Percentiles rank a stretch among this genome's conserved stretches.
Conservation (phyloP, 2,113 vertebrate species). For the Ochotona curzoniae region DNA sequence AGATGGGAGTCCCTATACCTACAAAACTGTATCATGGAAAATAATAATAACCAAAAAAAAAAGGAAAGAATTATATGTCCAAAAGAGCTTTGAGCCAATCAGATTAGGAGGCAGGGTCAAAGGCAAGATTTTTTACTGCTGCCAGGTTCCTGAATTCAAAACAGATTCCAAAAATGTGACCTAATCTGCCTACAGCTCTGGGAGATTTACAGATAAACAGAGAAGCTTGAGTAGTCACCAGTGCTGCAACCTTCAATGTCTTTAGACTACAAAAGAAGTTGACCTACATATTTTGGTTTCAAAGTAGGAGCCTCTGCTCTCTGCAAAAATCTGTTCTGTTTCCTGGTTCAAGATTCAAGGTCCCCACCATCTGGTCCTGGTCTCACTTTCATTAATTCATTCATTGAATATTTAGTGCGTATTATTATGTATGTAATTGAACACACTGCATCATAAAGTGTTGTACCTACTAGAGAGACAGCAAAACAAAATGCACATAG, state of each 20-base stretch:
- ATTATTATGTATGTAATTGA: background rate
- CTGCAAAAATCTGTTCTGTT: background rate
- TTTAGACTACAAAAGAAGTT: background rate
- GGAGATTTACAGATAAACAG: background rate
- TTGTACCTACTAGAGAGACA: background rate
- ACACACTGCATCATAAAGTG: background rate
- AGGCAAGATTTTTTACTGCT: conserved; percentile 12
- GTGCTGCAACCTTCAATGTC: background rate
- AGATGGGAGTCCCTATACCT: too few relatives aligned
- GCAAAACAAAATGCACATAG: background rate
- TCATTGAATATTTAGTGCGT: background rate
- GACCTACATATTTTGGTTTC: background rate
- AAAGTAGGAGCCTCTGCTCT: background rate
- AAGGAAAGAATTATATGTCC: too few relatives aligned
- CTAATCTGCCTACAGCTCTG: conserved; percentile 19
- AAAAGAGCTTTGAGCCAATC: conserved; percentile 43
- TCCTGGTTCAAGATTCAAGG: background rate
- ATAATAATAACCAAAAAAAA: too few relatives aligned
- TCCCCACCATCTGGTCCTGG: background rate
- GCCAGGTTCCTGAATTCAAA: conserved; percentile 54
- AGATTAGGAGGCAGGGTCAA: conserved; percentile 47
- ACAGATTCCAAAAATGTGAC: conserved; percentile 57
- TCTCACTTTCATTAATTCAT: background rate
- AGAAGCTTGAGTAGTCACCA: background rate
- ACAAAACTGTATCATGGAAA: too few relatives aligned